These are phyloP conservation scores for Falco columbarius DNA, from an alignment of 2,797 vertebrate species.

Conservation along the genomic window DNA sequence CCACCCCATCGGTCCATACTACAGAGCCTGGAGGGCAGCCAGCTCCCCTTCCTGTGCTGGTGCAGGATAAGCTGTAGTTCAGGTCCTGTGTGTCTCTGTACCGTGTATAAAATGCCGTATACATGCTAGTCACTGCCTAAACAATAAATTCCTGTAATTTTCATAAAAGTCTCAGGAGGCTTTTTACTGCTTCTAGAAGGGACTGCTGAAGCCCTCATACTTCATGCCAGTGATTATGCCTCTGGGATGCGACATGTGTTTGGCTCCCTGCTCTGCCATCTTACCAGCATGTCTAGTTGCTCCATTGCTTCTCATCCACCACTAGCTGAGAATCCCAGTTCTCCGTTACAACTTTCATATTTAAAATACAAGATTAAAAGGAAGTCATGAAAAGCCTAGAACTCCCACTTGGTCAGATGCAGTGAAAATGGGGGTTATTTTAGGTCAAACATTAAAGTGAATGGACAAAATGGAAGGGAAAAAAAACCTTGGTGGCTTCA, in stretches of 20 bases:
- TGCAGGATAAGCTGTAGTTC: neutral
- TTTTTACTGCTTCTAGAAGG: neutral
- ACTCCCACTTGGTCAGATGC: neutral
- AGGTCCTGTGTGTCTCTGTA: neutral
- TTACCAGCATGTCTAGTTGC: neutral
- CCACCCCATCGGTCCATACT: neutral
- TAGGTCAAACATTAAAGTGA: neutral
- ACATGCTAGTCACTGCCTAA: neutral
- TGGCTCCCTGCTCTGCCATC: neutral
- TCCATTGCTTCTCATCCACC: neutral
- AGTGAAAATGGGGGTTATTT: neutral
- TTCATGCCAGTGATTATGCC: neutral
- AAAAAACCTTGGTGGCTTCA: conserved; percentile 10
- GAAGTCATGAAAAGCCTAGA: neutral
- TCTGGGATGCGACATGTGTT: neutral
- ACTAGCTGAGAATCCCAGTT: neutral
- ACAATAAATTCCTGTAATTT: neutral
- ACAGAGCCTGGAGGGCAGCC: neutral
- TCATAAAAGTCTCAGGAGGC: neutral
- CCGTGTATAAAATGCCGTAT: neutral
- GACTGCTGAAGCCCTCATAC: neutral
- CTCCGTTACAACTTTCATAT: neutral
- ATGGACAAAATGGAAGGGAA: neutral
- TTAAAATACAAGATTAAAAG: conserved; percentile 5
- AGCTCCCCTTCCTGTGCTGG: neutral